Evolutionary conservation across 2,888 invertebrate species (phyloP).

Genomic region (Pasiphila rectangulata): DNA sequence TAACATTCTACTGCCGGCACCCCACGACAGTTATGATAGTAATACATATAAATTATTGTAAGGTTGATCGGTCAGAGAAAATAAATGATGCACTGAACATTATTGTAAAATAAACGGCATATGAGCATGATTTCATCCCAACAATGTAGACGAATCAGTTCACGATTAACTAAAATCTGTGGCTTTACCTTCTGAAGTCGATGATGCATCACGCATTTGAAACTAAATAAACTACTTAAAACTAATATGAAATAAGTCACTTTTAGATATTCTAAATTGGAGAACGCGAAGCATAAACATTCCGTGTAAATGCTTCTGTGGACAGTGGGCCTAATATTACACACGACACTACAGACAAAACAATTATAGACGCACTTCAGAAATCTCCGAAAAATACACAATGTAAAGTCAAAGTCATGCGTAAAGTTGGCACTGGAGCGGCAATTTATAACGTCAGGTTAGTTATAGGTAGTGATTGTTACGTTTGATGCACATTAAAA

Average conservation of each 20-base stretch:
- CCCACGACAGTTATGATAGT: too few species aligned
- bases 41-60: too few species aligned
- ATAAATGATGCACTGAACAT: too few species aligned
- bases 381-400: slow-evolving; percentile 21
- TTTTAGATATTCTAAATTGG: too few species aligned
- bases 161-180: background rate
- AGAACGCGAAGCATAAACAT: too few species aligned
- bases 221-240: too few species aligned
- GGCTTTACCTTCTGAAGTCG: background rate
- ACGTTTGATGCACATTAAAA: background rate
- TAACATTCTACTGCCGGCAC: too few species aligned
- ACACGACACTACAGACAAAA: slow-evolving; percentile 46
- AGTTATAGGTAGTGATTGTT: slow-evolving; percentile 5
- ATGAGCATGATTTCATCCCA: slow-evolving; percentile 10
- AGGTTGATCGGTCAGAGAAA: too few species aligned
- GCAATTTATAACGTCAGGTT: slow-evolving; percentile 18
- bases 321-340: slow-evolving; percentile 26
- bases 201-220: too few species aligned
- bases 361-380: slow-evolving; percentile 44
- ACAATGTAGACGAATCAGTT: background rate
- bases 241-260: too few species aligned
- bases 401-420: slow-evolving; percentile 27
- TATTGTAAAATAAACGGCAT: too few species aligned
- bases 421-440: slow-evolving; percentile 22
- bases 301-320: slow-evolving; percentile 1